phyloP scores from a whole-genome alignment of 23 tunicate genomes.

The Styela plicata region DNA sequence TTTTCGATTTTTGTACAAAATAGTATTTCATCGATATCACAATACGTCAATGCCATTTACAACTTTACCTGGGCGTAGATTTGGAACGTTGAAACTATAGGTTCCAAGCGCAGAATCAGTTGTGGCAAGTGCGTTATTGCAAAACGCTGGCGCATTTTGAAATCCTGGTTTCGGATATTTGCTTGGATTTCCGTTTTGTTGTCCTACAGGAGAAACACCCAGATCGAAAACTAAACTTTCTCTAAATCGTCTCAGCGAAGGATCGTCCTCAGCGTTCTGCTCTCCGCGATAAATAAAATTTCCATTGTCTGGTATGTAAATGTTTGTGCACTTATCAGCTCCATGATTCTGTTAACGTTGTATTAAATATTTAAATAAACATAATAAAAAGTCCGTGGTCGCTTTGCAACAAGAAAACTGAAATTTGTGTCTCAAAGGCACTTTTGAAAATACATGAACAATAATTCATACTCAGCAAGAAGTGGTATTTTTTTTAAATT shows the following conservation, averaged over 20 bases:
- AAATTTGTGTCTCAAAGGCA: too few species aligned
- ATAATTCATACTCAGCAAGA: too few species aligned
- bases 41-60: too few species aligned
- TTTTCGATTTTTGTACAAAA: too few species aligned
- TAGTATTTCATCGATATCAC: too few species aligned
- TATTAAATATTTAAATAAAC: too few species aligned
- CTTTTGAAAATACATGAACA: too few species aligned
- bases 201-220: constrained; percentile 39
- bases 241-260: constrained; percentile 39
- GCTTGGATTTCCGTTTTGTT: constrained; percentile 12
- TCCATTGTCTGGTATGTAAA: constrained; percentile 86
- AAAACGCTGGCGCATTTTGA: constrained; percentile 84
- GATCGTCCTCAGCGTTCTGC: constrained; percentile 35
- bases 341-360: constrained; percentile 78
- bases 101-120: constrained; percentile 92
- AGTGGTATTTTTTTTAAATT: too few species aligned
- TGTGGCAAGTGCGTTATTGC: constrained; percentile 37
- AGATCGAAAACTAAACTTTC: constrained; percentile 47
- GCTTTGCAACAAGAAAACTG: too few species aligned
- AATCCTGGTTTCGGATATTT: constrained; percentile 88
- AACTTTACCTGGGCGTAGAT: constrained; percentile 42
- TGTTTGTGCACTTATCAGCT: constrained; percentile 74
- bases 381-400: too few species aligned
- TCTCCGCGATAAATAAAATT: constrained; percentile 50
- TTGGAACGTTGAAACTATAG: constrained; percentile 94